Conservation (phyloP, 2,888 invertebrate species). For the Gryllus longicercus region DNA sequence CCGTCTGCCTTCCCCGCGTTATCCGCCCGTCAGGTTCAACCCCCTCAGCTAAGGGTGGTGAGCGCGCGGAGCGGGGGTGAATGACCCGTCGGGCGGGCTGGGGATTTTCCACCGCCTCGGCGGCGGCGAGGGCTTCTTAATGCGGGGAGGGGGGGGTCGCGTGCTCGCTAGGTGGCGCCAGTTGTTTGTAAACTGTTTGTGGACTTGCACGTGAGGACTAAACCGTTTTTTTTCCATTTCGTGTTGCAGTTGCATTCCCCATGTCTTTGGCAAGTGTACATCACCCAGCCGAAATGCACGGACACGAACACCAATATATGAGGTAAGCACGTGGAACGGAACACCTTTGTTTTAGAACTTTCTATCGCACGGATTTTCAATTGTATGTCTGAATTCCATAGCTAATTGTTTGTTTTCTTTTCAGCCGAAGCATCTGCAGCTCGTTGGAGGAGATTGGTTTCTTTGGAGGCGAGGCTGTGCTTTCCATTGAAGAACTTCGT, state of each 20-base stretch:
- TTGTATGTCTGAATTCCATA: not conserved
- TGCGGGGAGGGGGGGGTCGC: slow-evolving; percentile 19
- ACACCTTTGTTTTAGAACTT: no score
- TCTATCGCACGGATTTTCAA: no score
- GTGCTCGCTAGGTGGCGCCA: not conserved
- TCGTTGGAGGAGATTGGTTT: slow-evolving; percentile 41
- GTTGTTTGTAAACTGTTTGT: not conserved
- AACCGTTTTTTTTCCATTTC: slow-evolving; percentile 22
- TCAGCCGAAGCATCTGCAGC: slow-evolving; percentile 39
- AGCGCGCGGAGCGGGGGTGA: slow-evolving; percentile 32
- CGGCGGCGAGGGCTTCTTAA: slow-evolving; percentile 18
- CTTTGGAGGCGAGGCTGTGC: slow-evolving; percentile 40
- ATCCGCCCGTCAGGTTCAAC: not conserved
- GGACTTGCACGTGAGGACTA: not conserved
- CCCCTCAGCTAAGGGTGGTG: not conserved
- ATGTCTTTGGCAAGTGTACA: slow-evolving; percentile 39
- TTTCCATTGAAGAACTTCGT: slow-evolving; percentile 68
- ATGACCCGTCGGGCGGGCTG: slow-evolving; percentile 33
- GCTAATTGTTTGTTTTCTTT: not conserved
- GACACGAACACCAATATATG: slow-evolving; percentile 26
- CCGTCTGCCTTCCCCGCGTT: not conserved
- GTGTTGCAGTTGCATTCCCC: slow-evolving; percentile 37
- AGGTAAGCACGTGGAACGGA: slow-evolving; percentile 26
- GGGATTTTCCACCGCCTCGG: slow-evolving; percentile 33
- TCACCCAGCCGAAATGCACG: slow-evolving; percentile 34